Evolutionary conservation across 1,140 invertebrate genomes (phyloP), one percentile per base, ranked within the genome.

Genomic region (Megalopta genalis): DNA sequence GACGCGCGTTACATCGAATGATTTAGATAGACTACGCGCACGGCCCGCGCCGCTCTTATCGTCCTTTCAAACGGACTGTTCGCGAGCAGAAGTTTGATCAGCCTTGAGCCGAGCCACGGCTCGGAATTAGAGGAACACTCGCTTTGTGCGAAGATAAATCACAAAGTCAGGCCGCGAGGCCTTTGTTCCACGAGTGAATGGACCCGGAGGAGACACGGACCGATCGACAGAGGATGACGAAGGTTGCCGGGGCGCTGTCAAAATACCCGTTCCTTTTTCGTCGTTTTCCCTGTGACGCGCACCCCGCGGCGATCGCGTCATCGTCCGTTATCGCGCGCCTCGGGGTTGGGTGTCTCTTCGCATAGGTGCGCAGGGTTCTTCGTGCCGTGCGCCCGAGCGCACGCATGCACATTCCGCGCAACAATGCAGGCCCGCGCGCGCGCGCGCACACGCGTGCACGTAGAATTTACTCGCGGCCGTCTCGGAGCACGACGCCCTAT

Each of bases 221-320:
- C 70, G 81, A 83, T 86, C 84, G 85, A 82, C 80, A 62, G 57
- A 76, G 62, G 64, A 88, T 90, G 90, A 90, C 86, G 88, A 89
- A 89, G 90, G 88, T 88, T 88, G 80, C 86, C 59, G 82, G 49
- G 67, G 84, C 80, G 69, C 84, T 91, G 91, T 92, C 90, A 92
- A 90, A 92, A 92, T 89, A 90, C 83, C 70, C 81, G 80, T 82
- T 84, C 27, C 16, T 57, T 42, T 25, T 37, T 25, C 25, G 25
- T 62, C 8, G 9, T 21, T 60, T 27, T 46, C 63, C 27, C 16
- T 66, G 49, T 71, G 73, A 59, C 49, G 54, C 84, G 81, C 85
- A 62, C 85, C 89, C 88, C 64, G 88, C 80, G 72, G 89, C 39
- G 88, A 86, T 78, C 69, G 84, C 80, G 84, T 83, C 78, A 81